phyloP scores from a whole-genome alignment of 64 coral and sea anemone genomes.

The Montipora foliosa region DNA sequence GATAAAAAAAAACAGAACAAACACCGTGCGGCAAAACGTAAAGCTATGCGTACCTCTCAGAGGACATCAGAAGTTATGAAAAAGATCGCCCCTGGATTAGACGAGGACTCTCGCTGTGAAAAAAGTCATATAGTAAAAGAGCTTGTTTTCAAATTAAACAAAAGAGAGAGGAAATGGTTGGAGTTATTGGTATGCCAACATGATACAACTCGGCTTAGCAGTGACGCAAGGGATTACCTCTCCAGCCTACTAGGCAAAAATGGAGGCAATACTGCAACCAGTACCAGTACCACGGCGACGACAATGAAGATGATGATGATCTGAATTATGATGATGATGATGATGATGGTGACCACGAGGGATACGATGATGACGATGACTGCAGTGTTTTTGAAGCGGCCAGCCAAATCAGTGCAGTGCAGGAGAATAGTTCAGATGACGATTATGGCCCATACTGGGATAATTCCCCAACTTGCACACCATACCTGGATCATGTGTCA shows the following conservation, averaged over 20 bases:
- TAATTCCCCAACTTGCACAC: too few species aligned
- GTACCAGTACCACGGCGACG: background rate
- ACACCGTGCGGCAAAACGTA: conserved; percentile 32
- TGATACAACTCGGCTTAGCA: conserved; percentile 34
- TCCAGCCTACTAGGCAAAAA: too few species aligned
- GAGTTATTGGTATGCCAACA: conserved; percentile 36
- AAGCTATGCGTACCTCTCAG: conserved; percentile 19
- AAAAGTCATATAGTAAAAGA: conserved; percentile 31
- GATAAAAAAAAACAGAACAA: conserved; percentile 20
- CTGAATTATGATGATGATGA: background rate
- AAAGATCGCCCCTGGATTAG: conserved; percentile 43
- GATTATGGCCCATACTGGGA: too few species aligned
- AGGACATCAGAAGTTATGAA: conserved; percentile 8
- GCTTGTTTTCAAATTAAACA: conserved; percentile 24
- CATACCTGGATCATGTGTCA: too few species aligned
- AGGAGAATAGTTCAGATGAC: background rate
- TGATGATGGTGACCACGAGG: background rate
- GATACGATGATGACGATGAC: conserved; percentile 1
- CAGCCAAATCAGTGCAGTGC: background rate
- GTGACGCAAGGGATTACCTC: background rate
- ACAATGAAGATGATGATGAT: background rate
- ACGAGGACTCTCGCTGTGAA: conserved; percentile 33
- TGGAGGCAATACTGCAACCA: conserved; percentile 8
- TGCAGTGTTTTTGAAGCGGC: background rate
- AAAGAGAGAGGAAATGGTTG: conserved; percentile 39